A percentile compares a stretch with the other conserved stretches of the same genome.
Conservation (phyloP, 2,888 invertebrate species). For the Keiferia lycopersicella region DNA sequence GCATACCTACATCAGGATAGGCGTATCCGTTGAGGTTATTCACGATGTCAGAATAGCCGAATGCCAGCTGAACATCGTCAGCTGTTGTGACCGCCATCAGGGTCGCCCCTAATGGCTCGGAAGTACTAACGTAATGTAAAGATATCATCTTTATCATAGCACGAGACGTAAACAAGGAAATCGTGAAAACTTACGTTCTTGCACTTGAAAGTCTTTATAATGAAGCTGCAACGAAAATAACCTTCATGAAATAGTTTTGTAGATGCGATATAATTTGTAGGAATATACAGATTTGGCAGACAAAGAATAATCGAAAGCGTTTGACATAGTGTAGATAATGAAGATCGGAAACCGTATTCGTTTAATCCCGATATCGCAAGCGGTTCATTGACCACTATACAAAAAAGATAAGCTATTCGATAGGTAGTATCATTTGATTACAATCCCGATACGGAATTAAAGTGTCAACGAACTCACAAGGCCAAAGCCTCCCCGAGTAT, state of each 20-base stretch:
- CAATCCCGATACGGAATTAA: slow-evolving; percentile 63
- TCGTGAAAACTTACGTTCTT: slow-evolving; percentile 3
- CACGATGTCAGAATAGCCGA: slow-evolving; percentile 9
- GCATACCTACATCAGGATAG: neutral
- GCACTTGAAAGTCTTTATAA: neutral
- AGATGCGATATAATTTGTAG: neutral
- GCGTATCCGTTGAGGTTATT: slow-evolving; percentile 10
- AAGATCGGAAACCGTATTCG: neutral
- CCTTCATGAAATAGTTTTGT: too few species aligned
- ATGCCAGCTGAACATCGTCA: slow-evolving; percentile 24
- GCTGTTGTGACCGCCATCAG: slow-evolving; percentile 23
- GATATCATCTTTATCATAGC: slow-evolving; percentile 16
- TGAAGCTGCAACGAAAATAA: neutral
- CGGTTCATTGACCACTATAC: slow-evolving; percentile 41
- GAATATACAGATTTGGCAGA: neutral
- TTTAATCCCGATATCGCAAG: neutral
- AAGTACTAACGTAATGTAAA: slow-evolving; percentile 31
- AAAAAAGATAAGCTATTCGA: slow-evolving; percentile 51
- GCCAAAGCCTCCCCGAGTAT: slow-evolving; percentile 68
- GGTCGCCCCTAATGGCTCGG: slow-evolving; percentile 39
- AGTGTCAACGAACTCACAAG: slow-evolving; percentile 76
- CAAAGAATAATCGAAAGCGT: neutral
- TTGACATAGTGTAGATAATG: neutral
- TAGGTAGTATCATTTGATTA: slow-evolving; percentile 73
- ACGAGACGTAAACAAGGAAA: neutral